Conservation (phyloP, 2,797 vertebrate genomes). For the Propithecus perrieri region DNA sequence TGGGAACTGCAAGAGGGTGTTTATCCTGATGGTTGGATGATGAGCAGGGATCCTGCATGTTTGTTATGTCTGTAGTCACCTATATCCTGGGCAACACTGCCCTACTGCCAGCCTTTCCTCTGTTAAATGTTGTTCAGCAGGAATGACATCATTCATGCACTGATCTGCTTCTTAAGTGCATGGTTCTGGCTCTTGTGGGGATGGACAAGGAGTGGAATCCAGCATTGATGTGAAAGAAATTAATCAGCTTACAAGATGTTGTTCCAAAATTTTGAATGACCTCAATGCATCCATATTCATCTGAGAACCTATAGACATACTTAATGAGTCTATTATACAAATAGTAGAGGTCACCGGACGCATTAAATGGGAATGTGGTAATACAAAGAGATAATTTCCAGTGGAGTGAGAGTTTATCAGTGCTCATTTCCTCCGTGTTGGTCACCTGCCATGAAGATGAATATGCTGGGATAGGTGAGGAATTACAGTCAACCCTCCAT, state of each 20-base stretch:
- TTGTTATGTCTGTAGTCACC: neutral
- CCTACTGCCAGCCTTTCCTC: neutral
- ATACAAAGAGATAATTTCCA: neutral
- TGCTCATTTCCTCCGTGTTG: neutral
- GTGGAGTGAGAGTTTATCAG: neutral
- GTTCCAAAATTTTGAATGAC: neutral
- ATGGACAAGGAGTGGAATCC: neutral
- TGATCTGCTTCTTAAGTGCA: neutral
- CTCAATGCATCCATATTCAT: neutral
- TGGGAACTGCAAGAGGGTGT: neutral
- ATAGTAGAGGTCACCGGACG: neutral
- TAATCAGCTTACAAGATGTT: neutral
- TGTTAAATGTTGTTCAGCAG: neutral
- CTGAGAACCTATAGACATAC: neutral
- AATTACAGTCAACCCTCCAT: neutral
- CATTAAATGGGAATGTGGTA: neutral
- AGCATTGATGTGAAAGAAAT: neutral
- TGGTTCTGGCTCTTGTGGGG: neutral
- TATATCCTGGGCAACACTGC: neutral
- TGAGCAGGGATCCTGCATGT: neutral
- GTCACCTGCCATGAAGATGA: neutral
- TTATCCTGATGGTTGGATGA: neutral
- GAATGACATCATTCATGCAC: neutral
- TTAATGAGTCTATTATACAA: neutral
- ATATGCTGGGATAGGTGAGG: neutral